A percentile compares a stretch with the other conserved stretches of the same genome.
These are phyloP conservation scores for Coendou prehensilis DNA, from an alignment of 2,797 vertebrate species.

Conservation along the genomic window DNA sequence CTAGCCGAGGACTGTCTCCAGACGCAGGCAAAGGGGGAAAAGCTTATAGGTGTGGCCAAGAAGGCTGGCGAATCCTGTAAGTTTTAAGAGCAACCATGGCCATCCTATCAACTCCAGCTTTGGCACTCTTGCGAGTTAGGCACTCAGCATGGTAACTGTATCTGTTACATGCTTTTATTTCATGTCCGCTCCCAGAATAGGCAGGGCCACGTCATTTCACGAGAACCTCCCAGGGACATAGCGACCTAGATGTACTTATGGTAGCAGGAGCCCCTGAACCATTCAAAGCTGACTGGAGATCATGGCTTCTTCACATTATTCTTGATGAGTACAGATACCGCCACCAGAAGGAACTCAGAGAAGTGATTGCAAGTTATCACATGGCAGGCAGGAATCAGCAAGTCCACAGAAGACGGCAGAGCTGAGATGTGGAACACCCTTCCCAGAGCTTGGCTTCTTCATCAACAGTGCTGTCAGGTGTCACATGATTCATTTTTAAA, in stretches of 20 bases:
- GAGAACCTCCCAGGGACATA: background rate
- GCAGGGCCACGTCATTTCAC: background rate
- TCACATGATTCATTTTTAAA: background rate
- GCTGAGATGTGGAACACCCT: background rate
- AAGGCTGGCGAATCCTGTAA: background rate
- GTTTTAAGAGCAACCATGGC: background rate
- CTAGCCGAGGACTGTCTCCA: background rate
- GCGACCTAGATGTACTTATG: background rate
- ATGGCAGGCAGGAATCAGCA: background rate
- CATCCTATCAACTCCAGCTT: background rate
- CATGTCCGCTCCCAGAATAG: background rate
- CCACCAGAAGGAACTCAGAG: background rate
- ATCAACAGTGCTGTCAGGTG: background rate
- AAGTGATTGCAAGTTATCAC: background rate
- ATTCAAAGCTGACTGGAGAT: background rate
- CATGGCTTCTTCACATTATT: background rate
- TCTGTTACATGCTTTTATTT: background rate
- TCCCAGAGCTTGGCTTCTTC: background rate
- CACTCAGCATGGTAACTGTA: background rate
- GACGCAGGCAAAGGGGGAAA: background rate
- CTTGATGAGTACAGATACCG: background rate
- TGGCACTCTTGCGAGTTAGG: background rate
- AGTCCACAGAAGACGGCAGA: background rate
- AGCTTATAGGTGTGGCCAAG: background rate
- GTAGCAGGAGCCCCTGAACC: background rate